Conservation (phyloP, 2,888 invertebrate species). For the Euspilapteryx auroguttella region DNA sequence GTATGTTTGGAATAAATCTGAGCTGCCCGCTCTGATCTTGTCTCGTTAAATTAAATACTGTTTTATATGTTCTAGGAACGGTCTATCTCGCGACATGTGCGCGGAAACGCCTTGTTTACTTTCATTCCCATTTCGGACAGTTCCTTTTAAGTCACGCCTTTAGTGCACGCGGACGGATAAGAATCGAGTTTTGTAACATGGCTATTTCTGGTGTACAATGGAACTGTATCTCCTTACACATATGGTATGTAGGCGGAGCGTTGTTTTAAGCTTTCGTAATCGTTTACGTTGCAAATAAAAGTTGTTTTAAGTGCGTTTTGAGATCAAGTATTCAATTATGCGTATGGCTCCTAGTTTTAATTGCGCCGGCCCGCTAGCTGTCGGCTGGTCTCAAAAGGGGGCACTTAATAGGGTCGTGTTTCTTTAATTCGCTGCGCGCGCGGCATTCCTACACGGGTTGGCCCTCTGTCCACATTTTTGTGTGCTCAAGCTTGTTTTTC, state of each 20-base stretch:
- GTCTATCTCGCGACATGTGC: slow-evolving; percentile 19
- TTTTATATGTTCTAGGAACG: too few relatives aligned
- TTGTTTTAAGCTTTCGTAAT: too few relatives aligned
- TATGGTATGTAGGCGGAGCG: too few relatives aligned
- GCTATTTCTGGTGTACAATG: slow-evolving; percentile 31
- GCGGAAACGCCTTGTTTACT: slow-evolving; percentile 43
- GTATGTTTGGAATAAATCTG: too few relatives aligned
- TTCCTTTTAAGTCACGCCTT: slow-evolving; percentile 36
- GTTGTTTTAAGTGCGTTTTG: slow-evolving; percentile 1
- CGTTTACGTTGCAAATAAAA: too few relatives aligned
- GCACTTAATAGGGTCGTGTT: slow-evolving; percentile 41
- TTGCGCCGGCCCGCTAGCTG: too few relatives aligned
- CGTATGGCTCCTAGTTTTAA: slow-evolving; percentile 25
- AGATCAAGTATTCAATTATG: slow-evolving; percentile 20
- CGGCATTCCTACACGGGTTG: slow-evolving; percentile 49
- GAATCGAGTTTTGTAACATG: slow-evolving; percentile 32
- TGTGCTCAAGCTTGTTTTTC: slow-evolving; percentile 33
- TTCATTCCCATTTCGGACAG: slow-evolving; percentile 35
- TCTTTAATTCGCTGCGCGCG: slow-evolving; percentile 22
- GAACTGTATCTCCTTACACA: slow-evolving; percentile 20
- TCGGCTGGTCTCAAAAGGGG: slow-evolving; percentile 25
- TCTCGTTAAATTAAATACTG: too few relatives aligned
- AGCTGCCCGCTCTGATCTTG: too few relatives aligned
- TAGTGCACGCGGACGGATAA: slow-evolving; percentile 27
- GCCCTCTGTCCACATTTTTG: slow-evolving; percentile 38